Percentiles rank a stretch among this genome's conserved stretches.
phyloP scores from a whole-genome alignment of 2,888 invertebrate genomes.

The Loripinus fragilis region DNA sequence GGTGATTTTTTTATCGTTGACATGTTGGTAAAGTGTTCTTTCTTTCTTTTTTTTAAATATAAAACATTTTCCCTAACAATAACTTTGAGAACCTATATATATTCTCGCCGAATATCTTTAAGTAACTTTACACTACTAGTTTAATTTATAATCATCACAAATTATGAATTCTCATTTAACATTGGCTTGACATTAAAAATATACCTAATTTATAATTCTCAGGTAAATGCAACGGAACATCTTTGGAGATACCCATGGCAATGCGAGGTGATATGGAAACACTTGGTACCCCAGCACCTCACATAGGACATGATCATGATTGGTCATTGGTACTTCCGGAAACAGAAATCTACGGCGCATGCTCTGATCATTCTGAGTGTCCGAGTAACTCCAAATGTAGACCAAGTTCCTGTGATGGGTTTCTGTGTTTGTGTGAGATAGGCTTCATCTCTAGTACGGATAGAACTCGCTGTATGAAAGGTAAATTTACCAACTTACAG shows the following conservation, averaged over 20 bases:
- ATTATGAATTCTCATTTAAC: no score
- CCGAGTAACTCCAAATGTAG: constrained; percentile 61
- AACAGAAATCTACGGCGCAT: constrained; percentile 54
- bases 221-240: constrained; percentile 61
- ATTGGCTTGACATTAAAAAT: no score
- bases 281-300: neutral
- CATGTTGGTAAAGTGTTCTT: no score
- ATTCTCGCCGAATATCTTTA: no score
- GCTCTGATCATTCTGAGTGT: constrained; percentile 57
- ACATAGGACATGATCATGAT: constrained; percentile 36
- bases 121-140: no score
- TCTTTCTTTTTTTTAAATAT: no score
- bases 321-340: constrained; percentile 59
- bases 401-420: constrained; percentile 64
- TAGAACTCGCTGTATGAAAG: constrained; percentile 56
- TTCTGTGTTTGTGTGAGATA: constrained; percentile 61
- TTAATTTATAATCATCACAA: no score
- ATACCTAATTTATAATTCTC: no score
- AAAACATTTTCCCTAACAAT: no score
- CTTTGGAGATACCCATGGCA: constrained; percentile 18
- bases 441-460: constrained; percentile 57
- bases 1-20: no score
- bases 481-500: constrained; percentile 38
- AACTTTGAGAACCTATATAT: no score
- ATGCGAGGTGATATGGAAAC: neutral